These are phyloP conservation scores for Scaeva pyrastri DNA, from an alignment of 2,888 invertebrate genomes.

Conservation along the genomic window DNA sequence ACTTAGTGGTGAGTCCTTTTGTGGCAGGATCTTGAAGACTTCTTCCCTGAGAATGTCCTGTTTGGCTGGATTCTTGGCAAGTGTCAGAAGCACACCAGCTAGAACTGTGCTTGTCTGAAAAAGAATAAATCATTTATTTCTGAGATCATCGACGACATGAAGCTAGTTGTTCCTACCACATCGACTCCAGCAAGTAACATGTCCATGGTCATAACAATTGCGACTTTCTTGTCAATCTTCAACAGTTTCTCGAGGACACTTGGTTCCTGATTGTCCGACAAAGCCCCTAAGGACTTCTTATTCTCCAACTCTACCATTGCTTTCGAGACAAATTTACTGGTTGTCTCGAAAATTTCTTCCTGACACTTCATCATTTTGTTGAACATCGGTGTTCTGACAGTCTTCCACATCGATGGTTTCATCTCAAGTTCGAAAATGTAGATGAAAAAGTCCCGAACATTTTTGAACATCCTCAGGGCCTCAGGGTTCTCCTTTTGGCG, in stretches of 20 bases:
- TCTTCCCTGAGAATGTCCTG: conserved; percentile 88
- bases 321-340: conserved; percentile 79
- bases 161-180: conserved; percentile 84
- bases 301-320: conserved; percentile 80
- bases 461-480: conserved; percentile 76
- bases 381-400: conserved; percentile 77
- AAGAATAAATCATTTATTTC: conserved; percentile 73
- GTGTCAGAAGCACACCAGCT: conserved; percentile 77
- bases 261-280: conserved; percentile 79
- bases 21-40: conserved; percentile 83
- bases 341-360: conserved; percentile 77
- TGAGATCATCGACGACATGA: background rate
- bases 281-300: conserved; percentile 79
- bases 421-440: conserved; percentile 77
- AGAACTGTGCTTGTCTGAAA: conserved; percentile 81
- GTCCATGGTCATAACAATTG: conserved; percentile 88
- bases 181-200: conserved; percentile 90
- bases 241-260: conserved; percentile 88
- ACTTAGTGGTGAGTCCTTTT: conserved; percentile 83
- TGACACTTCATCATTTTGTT: conserved; percentile 76
- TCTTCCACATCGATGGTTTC: conserved; percentile 78
- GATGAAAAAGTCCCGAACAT: conserved; percentile 60
- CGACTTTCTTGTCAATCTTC: conserved; percentile 86
- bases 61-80: conserved; percentile 87
- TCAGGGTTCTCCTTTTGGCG: conserved; percentile 68